Evolutionary conservation across 2,888 invertebrate genomes (phyloP), one percentile per base, ranked within the genome.

Genomic region (Drosophila macrothrix): DNA sequence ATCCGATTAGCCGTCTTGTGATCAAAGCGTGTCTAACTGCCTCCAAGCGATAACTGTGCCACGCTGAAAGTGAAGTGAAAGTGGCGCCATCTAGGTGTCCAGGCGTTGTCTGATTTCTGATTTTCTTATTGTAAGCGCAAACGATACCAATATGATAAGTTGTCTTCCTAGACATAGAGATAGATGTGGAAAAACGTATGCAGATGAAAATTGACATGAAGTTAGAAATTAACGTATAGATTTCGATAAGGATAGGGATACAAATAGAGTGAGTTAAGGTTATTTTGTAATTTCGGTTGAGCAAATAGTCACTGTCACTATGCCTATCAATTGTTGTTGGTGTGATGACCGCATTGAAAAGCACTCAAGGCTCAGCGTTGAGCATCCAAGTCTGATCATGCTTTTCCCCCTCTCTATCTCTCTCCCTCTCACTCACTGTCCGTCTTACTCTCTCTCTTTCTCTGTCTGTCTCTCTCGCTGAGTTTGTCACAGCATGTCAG

Each of bases 401-500:
- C 25, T 9, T 16, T 9, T 2, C 16, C 19, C 1, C 14, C 9
- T 29, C 14, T 31, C 2, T 4, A 6, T 16, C n/a, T 7, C 25
- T 19, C 19, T 10, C 37, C 5, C 19, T 4, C 16, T 25, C 28
- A 14, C 19, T 19, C 5, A 35, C 3, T 46, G 19, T 6, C 19
- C 10, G 0, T 10, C 41, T 33, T 6, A 3, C 22, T 33, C 22
- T 22, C 22, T 22, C 55, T 25, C 19, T 22, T 14, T 22, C 12
- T n/a, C 25, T 50, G 10, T 4, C 41, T 37, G 10, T 55, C 10
- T 37, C 29, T 35, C 25, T 28, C 22, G 3, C 28, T 61, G 58
- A 50, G 55, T 25, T 43, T 83, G 88, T 76, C 85, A 74, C 76
- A 87, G 83, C 80, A 68, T 78, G 88, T 85, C 90, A 90, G 74